These are phyloP conservation scores for Craniophora ligustri DNA, from an alignment of 2,888 invertebrate genomes.

Conservation along the genomic window DNA sequence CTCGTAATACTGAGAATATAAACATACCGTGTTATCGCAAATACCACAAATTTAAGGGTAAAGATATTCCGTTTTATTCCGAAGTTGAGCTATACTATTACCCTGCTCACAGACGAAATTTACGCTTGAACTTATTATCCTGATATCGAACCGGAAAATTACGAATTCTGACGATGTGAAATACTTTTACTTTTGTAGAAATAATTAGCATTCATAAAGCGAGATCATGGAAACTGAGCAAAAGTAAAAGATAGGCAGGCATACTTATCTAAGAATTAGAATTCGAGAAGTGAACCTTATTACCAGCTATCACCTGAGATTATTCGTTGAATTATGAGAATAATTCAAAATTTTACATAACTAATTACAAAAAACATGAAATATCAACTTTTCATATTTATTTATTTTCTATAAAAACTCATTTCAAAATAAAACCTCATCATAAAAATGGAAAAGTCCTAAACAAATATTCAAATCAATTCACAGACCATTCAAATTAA, in stretches of 20 bases:
- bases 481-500: conserved; percentile 37
- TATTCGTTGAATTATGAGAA: too few relatives aligned
- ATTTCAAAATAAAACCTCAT: conserved; percentile 18
- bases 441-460: conserved; percentile 32
- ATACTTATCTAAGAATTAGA: not conserved
- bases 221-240: not conserved
- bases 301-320: too few relatives aligned
- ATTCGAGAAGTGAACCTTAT: too few relatives aligned
- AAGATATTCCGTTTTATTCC: conserved; percentile 19
- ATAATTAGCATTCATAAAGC: conserved; percentile 42
- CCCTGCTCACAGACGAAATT: conserved; percentile 15
- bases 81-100: conserved; percentile 20
- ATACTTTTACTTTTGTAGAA: conserved; percentile 24
- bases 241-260: not conserved
- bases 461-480: conserved; percentile 50
- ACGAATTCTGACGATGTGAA: conserved; percentile 42
- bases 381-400: not conserved
- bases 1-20: conserved; percentile 37
- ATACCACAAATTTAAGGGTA: conserved; percentile 18
- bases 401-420: conserved; percentile 8
- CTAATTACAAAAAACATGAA: too few relatives aligned
- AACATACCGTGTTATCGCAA: conserved; percentile 31
- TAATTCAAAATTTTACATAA: too few relatives aligned
- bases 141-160: conserved; percentile 29
- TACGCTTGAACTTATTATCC: conserved; percentile 29